These are phyloP conservation scores for Otolemur crassicaudatus DNA, from an alignment of 2,797 vertebrate genomes.

Conservation along the genomic window DNA sequence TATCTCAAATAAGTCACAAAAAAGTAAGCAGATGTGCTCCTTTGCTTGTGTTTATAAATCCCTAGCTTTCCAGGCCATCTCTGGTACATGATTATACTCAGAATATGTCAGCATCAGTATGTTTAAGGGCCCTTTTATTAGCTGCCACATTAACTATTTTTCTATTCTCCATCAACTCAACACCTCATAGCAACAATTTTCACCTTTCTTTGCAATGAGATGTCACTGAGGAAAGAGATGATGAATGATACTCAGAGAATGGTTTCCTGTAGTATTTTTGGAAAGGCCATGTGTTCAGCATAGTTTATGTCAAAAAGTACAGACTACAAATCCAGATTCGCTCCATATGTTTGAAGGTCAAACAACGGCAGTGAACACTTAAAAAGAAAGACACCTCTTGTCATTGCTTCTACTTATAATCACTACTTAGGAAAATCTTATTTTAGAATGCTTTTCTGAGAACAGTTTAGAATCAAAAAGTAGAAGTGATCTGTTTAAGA, in stretches of 20 bases:
- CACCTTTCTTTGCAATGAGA: slow-evolving; percentile 56
- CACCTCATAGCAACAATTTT: slow-evolving; percentile 47
- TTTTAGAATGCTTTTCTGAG: slow-evolving; percentile 14
- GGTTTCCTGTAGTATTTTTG: slow-evolving; percentile 72
- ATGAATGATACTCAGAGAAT: slow-evolving; percentile 73
- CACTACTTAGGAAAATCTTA: not conserved
- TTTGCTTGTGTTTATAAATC: not conserved
- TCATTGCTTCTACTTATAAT: slow-evolving; percentile 50
- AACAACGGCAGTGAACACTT: slow-evolving; percentile 37
- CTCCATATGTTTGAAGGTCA: slow-evolving; percentile 78
- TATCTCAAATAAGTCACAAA: not conserved
- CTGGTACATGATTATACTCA: not conserved
- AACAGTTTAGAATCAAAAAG: slow-evolving; percentile 46
- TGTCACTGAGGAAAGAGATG: slow-evolving; percentile 70
- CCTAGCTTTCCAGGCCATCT: not conserved
- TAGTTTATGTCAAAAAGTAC: slow-evolving; percentile 74
- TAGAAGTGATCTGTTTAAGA: slow-evolving; percentile 12
- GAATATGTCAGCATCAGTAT: not conserved
- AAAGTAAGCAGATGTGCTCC: not conserved
- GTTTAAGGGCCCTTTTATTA: slow-evolving; percentile 28
- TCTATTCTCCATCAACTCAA: slow-evolving; percentile 1
- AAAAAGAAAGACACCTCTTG: not conserved
- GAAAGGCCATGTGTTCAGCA: slow-evolving; percentile 75
- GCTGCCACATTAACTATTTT: not conserved
- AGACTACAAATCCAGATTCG: slow-evolving; percentile 65